Conservation (phyloP, 2,797 vertebrate species). For the Intellagama lesueurii region DNA sequence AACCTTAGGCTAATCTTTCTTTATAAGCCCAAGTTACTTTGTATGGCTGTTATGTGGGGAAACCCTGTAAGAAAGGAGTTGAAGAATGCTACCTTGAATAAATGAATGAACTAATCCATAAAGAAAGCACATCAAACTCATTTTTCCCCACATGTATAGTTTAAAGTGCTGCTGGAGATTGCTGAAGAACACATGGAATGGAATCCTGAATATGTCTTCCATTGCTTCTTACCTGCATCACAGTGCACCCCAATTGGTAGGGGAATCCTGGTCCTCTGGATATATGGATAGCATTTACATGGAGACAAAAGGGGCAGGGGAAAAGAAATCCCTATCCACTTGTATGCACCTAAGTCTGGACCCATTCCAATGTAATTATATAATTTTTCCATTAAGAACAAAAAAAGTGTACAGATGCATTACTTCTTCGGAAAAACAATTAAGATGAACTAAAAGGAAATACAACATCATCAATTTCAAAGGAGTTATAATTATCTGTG, state of each 20-base stretch:
- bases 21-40: too few relatives aligned
- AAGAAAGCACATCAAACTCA: too few relatives aligned
- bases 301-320: not conserved
- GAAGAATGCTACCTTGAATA: too few relatives aligned
- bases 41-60: too few relatives aligned
- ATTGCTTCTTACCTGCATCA: not conserved
- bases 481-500: not conserved
- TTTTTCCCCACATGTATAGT: too few relatives aligned
- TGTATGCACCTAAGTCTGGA: not conserved
- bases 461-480: not conserved
- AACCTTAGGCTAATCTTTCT: too few relatives aligned
- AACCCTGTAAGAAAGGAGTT: too few relatives aligned
- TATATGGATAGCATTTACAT: not conserved
- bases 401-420: not conserved
- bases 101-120: too few relatives aligned
- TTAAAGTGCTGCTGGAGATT: too few relatives aligned
- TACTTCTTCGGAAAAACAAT: too few relatives aligned
- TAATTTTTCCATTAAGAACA: not conserved
- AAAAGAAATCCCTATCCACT: not conserved
- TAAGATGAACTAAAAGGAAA: not conserved
- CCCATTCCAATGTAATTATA: constrained; percentile 27
- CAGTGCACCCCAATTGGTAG: not conserved
- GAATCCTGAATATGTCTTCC: too few relatives aligned
- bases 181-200: too few relatives aligned
- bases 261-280: not conserved